Conservation (phyloP, 2,797 vertebrate species). For the Eidolon dupreanum region DNA sequence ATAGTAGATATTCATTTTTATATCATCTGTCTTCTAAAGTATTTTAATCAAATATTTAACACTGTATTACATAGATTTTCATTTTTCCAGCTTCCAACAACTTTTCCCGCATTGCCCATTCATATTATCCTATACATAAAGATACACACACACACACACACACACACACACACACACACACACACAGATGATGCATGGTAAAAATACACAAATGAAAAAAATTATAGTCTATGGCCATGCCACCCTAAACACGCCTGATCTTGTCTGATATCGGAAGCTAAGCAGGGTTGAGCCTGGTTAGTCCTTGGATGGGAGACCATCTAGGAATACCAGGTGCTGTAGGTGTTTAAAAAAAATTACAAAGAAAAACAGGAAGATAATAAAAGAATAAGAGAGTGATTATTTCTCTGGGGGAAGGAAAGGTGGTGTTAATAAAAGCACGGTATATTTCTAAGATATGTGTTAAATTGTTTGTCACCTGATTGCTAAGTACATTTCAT, state of each 20-base stretch:
- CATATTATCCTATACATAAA: background rate
- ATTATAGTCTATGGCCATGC: background rate
- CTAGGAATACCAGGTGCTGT: too few species aligned
- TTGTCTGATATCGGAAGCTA: too few species aligned
- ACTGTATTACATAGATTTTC: background rate
- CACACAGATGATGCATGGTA: rapidly evolving
- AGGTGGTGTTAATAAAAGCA: background rate
- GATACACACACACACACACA: background rate
- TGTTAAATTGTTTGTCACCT: background rate
- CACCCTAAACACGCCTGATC: too few species aligned
- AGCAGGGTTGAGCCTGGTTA: too few species aligned
- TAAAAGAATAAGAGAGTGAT: background rate
- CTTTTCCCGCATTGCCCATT: background rate
- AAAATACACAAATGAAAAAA: background rate
- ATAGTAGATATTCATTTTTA: background rate
- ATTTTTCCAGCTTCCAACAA: background rate
- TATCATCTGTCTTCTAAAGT: background rate
- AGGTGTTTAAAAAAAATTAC: background rate
- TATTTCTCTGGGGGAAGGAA: background rate
- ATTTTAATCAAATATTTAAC: background rate
- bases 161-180: rapidly evolving
- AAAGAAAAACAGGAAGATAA: background rate
- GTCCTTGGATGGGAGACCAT: too few species aligned
- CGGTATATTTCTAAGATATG: background rate
- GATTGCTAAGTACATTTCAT: background rate